Evolutionary conservation across 1,140 invertebrate genomes (phyloP), one percentile per base, ranked within the genome.

Genomic region (Musca domestica): DNA sequence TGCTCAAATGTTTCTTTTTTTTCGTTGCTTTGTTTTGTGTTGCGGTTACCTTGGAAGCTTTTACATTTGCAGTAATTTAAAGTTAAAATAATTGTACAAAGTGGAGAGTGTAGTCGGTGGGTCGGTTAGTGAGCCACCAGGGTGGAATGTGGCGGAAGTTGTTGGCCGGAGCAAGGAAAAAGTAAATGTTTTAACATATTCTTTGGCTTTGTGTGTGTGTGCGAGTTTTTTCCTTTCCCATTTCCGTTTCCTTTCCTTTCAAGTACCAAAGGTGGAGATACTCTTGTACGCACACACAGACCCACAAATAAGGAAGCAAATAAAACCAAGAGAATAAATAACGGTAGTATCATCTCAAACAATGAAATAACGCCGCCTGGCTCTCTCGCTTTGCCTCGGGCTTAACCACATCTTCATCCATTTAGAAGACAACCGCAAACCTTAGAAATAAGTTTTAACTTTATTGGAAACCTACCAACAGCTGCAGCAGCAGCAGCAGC

Each of bases 11-110:
- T 25, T 30, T 56, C 17, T 25, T 56, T 56, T 5, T 54, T 54
- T 54, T 19, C 48, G 48, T 20, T 51, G 17, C 48, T 51, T 41
- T 61, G 15, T 41, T 34, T 61, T 61, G 30, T 61, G 34, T 34
- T 61, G 56, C 34, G 56, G 56, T 61, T 61, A 61, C 56, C 56
- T 61, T 61, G 27, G 56, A 17, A 61, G 56, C 56, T 61, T 41
- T 41, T 61, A 30, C 27, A 34, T 61, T 61, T 61, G 56, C 56
- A 61, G 30, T 61, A 61, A 61, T 61, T 61, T 61, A 34, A 61
- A 61, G 30, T 61, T 61, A 61, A 61, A 34, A 30, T 27, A 61
- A 61, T 30, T 41, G 27, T 10, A 41, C 34, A 41, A 41, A 41
- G 34, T 41, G 34, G 12, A 41, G 12, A 41, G 34, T 41, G 34